These are phyloP conservation scores for Apus apus DNA, from an alignment of 2,113 vertebrate genomes.

Conservation along the genomic window DNA sequence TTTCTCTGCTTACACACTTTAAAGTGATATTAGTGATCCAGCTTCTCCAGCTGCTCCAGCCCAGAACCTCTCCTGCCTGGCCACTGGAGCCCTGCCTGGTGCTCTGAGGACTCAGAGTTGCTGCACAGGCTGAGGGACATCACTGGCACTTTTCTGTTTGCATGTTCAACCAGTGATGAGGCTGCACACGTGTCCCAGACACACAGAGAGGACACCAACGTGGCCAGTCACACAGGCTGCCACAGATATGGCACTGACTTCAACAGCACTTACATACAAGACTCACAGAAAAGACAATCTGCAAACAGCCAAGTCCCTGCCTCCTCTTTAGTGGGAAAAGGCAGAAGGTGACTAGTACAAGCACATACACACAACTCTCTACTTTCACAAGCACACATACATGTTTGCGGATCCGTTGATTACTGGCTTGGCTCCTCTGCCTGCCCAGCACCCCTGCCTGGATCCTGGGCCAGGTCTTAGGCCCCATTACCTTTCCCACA, in stretches of 20 bases:
- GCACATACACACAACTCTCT: too few species aligned
- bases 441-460: not conserved
- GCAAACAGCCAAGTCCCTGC: not conserved
- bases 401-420: not conserved
- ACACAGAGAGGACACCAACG: too few species aligned
- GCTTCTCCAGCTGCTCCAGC: not conserved
- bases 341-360: not conserved
- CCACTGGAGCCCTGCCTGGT: not conserved
- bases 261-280: not conserved
- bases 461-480: not conserved
- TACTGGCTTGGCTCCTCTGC: not conserved
- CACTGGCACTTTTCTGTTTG: not conserved
- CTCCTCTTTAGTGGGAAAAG: not conserved
- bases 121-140: not conserved
- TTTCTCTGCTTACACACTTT: not conserved
- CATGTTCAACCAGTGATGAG: not conserved
- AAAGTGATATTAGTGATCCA: not conserved
- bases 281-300: not conserved
- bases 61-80: too few species aligned
- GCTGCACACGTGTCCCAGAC: not conserved
- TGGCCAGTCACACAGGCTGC: too few species aligned
- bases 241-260: too few species aligned
- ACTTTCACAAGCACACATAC: not conserved
- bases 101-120: not conserved
- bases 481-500: not conserved